Conservation (phyloP, 2,888 invertebrate genomes). For the Microplitis manilae region DNA sequence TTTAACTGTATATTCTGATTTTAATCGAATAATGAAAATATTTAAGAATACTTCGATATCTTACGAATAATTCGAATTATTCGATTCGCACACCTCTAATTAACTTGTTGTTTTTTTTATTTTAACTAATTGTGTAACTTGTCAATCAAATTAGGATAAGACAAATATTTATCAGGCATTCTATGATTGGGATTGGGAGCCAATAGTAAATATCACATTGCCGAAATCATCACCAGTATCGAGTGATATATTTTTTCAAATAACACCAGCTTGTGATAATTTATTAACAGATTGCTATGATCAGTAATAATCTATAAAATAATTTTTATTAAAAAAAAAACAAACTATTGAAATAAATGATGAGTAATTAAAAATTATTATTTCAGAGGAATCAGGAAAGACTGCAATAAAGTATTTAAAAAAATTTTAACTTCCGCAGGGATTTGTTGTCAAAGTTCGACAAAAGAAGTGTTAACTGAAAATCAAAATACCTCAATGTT, state of each 20-base stretch:
- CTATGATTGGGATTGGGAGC: slow-evolving; percentile 47
- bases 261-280: slow-evolving; percentile 47
- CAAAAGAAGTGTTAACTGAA: slow-evolving; percentile 18
- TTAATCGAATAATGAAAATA: too few relatives aligned
- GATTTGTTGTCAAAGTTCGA: slow-evolving; percentile 48
- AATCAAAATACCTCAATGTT: not conserved
- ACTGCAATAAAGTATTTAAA: slow-evolving; percentile 42
- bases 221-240: not conserved
- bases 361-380: slow-evolving; percentile 1
- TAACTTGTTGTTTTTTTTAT: too few relatives aligned
- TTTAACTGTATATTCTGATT: too few relatives aligned
- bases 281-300: slow-evolving; percentile 46
- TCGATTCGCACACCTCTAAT: too few relatives aligned
- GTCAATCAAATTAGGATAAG: not conserved
- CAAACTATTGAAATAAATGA: not conserved
- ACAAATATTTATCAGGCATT: slow-evolving; percentile 24
- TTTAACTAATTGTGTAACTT: not conserved
- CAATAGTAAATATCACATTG: not conserved
- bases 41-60: too few relatives aligned
- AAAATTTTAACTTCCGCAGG: slow-evolving; percentile 46
- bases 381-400: not conserved
- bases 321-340: slow-evolving; percentile 7
- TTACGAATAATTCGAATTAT: too few relatives aligned
- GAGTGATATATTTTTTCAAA: slow-evolving; percentile 40
- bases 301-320: slow-evolving; percentile 42